These are phyloP conservation scores for Salminus brasiliensis DNA, from an alignment of 2,113 vertebrate genomes.

Conservation along the genomic window DNA sequence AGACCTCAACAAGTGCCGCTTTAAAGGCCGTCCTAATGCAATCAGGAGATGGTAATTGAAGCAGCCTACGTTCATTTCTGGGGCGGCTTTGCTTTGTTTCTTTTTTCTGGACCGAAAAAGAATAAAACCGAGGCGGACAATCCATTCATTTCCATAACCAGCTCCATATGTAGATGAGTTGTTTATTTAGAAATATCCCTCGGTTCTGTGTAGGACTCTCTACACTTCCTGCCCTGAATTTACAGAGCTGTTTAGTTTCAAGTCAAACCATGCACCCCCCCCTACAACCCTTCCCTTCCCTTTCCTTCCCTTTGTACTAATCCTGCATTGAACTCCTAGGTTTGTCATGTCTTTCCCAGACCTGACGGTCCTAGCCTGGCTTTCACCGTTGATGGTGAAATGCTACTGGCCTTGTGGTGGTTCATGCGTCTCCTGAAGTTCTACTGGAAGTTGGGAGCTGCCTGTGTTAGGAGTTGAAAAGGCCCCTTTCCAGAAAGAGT, in stretches of 20 bases:
- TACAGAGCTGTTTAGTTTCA: neutral
- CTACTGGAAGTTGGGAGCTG: neutral
- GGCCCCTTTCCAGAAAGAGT: neutral
- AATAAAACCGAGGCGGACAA: neutral
- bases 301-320: neutral
- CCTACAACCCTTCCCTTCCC: neutral
- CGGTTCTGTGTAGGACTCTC: neutral
- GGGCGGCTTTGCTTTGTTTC: neutral
- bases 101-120: neutral
- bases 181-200: neutral
- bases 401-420: neutral
- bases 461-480: too few species aligned
- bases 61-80: neutral
- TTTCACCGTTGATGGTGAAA: neutral
- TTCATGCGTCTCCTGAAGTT: neutral
- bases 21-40: constrained; percentile 19
- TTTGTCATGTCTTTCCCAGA: neutral
- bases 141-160: neutral
- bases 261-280: neutral
- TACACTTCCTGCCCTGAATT: constrained; percentile 1
- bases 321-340: neutral
- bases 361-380: neutral
- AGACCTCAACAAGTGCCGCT: neutral
- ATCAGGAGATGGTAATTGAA: constrained; percentile 16
- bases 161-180: neutral